phyloP scores from a whole-genome alignment of 2,888 invertebrate species.

The Griposia aprilina region DNA sequence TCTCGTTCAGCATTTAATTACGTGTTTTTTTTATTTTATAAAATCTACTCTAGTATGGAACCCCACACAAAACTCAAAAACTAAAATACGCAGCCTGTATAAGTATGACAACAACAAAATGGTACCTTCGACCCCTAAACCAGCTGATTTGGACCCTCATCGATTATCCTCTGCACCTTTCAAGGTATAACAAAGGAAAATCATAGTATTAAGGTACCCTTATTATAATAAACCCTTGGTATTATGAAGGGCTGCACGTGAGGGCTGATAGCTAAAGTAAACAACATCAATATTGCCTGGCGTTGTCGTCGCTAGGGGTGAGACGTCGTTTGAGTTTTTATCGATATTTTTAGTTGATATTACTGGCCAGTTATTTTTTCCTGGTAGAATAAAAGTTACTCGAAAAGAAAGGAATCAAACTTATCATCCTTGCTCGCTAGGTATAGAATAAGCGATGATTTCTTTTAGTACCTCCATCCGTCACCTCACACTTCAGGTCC shows the following conservation, averaged over 20 bases:
- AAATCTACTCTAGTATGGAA: background rate
- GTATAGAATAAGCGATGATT: too few species aligned
- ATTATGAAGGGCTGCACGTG: slow-evolving; percentile 74
- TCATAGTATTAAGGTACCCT: slow-evolving; percentile 59
- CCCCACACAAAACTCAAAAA: background rate
- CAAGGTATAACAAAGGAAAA: slow-evolving; percentile 60
- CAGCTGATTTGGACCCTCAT: slow-evolving; percentile 47
- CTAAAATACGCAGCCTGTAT: slow-evolving; percentile 9
- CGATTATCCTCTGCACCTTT: slow-evolving; percentile 54
- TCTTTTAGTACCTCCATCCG: too few species aligned
- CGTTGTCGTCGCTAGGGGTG: slow-evolving; percentile 67
- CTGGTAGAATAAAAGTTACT: too few species aligned
- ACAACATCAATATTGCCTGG: slow-evolving; percentile 82
- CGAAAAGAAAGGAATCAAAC: too few species aligned
- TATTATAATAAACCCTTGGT: slow-evolving; percentile 74
- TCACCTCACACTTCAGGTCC: too few species aligned
- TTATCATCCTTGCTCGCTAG: too few species aligned
- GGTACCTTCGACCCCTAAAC: slow-evolving; percentile 2
- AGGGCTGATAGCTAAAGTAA: slow-evolving; percentile 78
- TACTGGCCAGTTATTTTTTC: too few species aligned
- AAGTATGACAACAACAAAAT: slow-evolving; percentile 35
- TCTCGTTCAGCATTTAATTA: background rate
- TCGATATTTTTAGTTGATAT: slow-evolving; percentile 29
- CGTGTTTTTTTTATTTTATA: background rate
- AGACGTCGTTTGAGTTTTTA: slow-evolving; percentile 15